Base-by-base conservation (phyloP, 2,113 vertebrate genomes). In the Mesoclemmys tuberculata region DNA sequence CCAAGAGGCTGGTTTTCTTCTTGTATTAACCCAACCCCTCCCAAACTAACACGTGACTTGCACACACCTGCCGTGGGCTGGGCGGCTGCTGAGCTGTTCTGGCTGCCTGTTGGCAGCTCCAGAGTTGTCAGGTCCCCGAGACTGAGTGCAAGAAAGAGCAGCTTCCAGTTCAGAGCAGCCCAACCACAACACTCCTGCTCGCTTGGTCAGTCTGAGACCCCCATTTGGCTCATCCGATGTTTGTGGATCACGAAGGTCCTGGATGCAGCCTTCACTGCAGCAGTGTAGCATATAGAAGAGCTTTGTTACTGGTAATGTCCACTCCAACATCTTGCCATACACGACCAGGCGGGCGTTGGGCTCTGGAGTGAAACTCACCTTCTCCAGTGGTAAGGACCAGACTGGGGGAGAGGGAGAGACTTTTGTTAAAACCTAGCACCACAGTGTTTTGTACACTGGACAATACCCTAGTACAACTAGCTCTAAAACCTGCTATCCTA, bases 191-290 rank as follows among this genome's bases (percentile, higher is more conserved):
- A 13, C 10, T 95, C 21, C 38, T 22, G 12, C 38, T 82, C 3
- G 10, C 26, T 58, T n/a, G n/a, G 31, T 24, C 78, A 1, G 4
- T 48, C 44, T 90, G 93, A 46, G 31, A 48, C 16, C 18, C 10
- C 31, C 0, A 0, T 4, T 12, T 48, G 75, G n/a, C 10, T 55
- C 12, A 26, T 16, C 64, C 0, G 7, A 41, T n/a, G 12, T 77
- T 55, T 82, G 48, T 51, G 68, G 38, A 21, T 1, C 1, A 14
- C n/a, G 24, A 84, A 9, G 24, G 74, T 68, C 31, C 80, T 29
- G 21, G 52, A 29, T 24, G 52, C 12, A 18, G n/a, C 14, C 52
- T 41, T 41, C 10, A n/a, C 68, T 71, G n/a, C 68, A 10, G 68
- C 5, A 5, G 19, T 61, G 13, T 61, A 1, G 8, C n/a, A 38